Evolutionary conservation across 2,888 invertebrate species (phyloP).

Genomic region (Campaea margaritaria): DNA sequence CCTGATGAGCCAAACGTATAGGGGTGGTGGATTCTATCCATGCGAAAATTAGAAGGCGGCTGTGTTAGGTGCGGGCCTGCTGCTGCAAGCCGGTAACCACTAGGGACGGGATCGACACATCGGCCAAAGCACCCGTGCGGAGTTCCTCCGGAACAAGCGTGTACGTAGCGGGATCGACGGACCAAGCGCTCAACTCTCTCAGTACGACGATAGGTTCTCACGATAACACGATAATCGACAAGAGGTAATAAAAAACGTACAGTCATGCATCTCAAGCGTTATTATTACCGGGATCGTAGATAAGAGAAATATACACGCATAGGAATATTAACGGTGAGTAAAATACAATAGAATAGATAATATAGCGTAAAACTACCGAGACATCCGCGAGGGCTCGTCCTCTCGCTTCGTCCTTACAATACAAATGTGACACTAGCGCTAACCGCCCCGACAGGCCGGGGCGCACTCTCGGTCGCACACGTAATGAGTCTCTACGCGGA

Average conservation of each 20-base stretch:
- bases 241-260: constrained; percentile 90
- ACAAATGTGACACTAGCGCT: constrained; percentile 85
- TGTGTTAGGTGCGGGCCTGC: constrained; percentile 83
- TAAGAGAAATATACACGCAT: constrained; percentile 85
- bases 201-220: constrained; percentile 77
- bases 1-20: constrained; percentile 85
- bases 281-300: constrained; percentile 92
- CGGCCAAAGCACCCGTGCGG: constrained; percentile 83
- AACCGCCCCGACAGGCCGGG: constrained; percentile 81
- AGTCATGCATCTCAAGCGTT: constrained; percentile 95
- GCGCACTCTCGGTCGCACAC: constrained; percentile 73
- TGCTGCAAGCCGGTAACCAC: constrained; percentile 79
- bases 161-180: constrained; percentile 84
- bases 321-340: constrained; percentile 80
- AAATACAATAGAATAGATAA: constrained; percentile 78
- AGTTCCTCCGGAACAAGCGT: constrained; percentile 81
- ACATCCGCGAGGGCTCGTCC: constrained; percentile 78
- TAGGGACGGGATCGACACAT: constrained; percentile 78
- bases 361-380: constrained; percentile 82
- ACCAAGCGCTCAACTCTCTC: constrained; percentile 83
- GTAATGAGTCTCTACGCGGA: constrained; percentile 81
- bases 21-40: constrained; percentile 84
- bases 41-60: constrained; percentile 84
- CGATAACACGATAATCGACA: constrained; percentile 79
- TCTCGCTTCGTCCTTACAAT: constrained; percentile 83